A percentile compares a stretch with the other conserved stretches of the same genome.
Conservation (phyloP, 2,888 invertebrate genomes). For the Sericinus montela region DNA sequence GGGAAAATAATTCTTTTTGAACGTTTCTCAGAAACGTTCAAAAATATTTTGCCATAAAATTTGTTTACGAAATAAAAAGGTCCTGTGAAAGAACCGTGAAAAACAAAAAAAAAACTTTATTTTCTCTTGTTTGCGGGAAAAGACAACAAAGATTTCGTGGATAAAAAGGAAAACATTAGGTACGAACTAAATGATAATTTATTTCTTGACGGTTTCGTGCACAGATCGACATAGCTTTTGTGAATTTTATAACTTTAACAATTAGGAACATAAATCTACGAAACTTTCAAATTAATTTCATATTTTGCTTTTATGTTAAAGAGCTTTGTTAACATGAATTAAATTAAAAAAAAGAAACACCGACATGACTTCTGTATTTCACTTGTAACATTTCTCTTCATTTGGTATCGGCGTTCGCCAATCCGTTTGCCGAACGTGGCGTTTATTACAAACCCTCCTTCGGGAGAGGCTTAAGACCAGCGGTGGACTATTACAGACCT, state of each 20-base stretch:
- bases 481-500: no score
- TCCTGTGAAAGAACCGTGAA: slow-evolving; percentile 1
- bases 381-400: no score
- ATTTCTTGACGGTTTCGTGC: slow-evolving; percentile 8
- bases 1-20: no score
- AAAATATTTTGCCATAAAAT: neutral
- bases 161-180: slow-evolving; percentile 9
- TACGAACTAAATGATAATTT: slow-evolving; percentile 7
- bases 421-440: no score
- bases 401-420: no score
- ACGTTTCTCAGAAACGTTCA: no score
- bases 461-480: no score
- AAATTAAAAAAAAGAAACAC: no score
- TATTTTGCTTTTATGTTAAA: no score
- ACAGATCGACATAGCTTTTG: slow-evolving; percentile 5
- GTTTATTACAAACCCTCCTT: no score
- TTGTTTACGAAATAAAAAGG: slow-evolving; percentile 7
- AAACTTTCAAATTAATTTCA: neutral
- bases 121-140: slow-evolving; percentile 1
- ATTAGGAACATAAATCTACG: slow-evolving; percentile 2
- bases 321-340: no score
- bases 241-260: slow-evolving; percentile 7
- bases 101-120: slow-evolving; percentile 8
- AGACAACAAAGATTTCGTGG: slow-evolving; percentile 6
- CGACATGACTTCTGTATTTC: no score